Conservation (phyloP, 2,113 vertebrate genomes). For the Piprites chloris region DNA sequence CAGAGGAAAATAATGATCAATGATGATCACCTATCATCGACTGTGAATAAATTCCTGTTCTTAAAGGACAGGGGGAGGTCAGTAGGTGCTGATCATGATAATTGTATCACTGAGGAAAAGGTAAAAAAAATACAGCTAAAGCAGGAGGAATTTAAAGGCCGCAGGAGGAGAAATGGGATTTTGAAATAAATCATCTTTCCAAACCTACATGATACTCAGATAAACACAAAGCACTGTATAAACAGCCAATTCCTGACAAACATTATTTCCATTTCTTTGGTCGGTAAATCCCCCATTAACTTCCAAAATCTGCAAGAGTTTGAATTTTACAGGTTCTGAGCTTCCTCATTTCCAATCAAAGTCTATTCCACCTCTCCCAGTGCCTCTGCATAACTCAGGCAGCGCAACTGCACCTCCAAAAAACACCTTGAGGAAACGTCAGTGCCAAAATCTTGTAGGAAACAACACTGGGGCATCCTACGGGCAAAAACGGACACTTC, state of each 20-base stretch:
- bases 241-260: background rate
- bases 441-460: background rate
- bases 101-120: background rate
- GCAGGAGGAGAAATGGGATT: background rate
- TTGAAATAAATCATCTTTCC: background rate
- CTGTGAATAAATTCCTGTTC: background rate
- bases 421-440: accelerated
- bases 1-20: background rate
- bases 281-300: background rate
- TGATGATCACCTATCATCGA: background rate
- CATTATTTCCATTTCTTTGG: background rate
- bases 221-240: background rate
- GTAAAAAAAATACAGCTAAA: background rate
- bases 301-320: background rate
- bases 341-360: background rate
- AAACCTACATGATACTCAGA: background rate
- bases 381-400: background rate
- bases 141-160: background rate
- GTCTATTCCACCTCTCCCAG: background rate
- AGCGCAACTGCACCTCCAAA: no score
- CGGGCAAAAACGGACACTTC: background rate
- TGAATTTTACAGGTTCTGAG: background rate
- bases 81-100: background rate
- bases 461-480: background rate
- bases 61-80: background rate